phyloP scores from a whole-genome alignment of 2,888 invertebrate genomes.

The Conus canariensis region DNA sequence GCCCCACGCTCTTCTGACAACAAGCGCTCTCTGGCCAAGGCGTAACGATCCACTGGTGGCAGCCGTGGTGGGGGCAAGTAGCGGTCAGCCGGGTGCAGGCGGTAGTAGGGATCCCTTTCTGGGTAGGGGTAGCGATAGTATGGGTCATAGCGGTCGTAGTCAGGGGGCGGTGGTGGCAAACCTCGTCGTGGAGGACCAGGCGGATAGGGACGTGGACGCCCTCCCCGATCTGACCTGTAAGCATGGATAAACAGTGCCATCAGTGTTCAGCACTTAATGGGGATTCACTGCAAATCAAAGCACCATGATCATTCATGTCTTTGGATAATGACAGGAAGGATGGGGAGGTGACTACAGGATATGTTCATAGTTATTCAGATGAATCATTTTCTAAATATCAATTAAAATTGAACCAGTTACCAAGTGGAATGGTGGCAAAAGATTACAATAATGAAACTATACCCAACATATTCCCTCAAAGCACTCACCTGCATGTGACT shows the following conservation, averaged over 20 bases:
- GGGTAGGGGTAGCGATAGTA: constrained; percentile 57
- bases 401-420: too few species aligned
- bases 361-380: too few species aligned
- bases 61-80: constrained; percentile 57
- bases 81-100: constrained; percentile 62
- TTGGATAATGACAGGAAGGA: neutral
- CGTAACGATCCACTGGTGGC: constrained; percentile 56
- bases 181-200: constrained; percentile 42
- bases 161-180: constrained; percentile 36
- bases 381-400: too few species aligned
- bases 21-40: constrained; percentile 47
- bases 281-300: neutral
- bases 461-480: too few species aligned
- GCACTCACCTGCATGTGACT: too few species aligned
- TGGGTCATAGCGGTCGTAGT: constrained; percentile 55
- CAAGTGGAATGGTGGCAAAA: too few species aligned
- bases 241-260: neutral
- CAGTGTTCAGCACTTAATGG: too few species aligned
- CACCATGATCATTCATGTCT: neutral
- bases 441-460: too few species aligned
- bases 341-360: neutral
- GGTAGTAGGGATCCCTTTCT: constrained; percentile 61
- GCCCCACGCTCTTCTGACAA: constrained; percentile 49
- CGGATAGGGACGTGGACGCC: constrained; percentile 40
- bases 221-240: constrained; percentile 26